phyloP scores from a whole-genome alignment of 1,140 invertebrate species.

The Thalassaphorura encarpata region DNA sequence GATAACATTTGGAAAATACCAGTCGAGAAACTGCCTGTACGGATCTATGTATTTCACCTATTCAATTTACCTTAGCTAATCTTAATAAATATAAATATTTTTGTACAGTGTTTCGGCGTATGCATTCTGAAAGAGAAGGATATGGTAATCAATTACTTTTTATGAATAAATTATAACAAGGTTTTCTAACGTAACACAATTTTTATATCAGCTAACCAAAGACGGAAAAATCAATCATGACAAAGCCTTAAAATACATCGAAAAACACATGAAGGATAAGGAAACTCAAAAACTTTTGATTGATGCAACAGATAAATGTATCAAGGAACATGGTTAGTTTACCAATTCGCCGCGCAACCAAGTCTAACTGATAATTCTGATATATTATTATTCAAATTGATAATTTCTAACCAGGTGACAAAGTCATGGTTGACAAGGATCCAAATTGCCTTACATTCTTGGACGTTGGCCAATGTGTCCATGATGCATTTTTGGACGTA shows the following conservation, averaged over 20 bases:
- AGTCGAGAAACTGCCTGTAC: conserved; percentile 11
- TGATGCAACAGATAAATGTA: conserved; percentile 17
- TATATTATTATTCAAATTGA: too few relatives aligned
- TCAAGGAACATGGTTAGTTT: conserved; percentile 14
- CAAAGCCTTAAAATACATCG: conserved; percentile 16
- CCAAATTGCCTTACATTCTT: too few relatives aligned
- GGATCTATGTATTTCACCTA: not conserved
- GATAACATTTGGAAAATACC: conserved; percentile 15
- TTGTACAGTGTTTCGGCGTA: conserved; percentile 18
- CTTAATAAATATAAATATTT: too few relatives aligned
- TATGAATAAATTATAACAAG: not conserved
- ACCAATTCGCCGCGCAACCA: too few relatives aligned
- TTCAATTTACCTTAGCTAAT: not conserved
- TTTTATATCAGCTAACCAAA: conserved; percentile 9
- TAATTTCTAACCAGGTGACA: too few relatives aligned
- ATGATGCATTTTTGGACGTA: too few relatives aligned
- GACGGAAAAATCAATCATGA: conserved; percentile 19
- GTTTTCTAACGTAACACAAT: not conserved
- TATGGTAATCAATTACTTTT: conserved; percentile 5
- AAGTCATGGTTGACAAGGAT: too few relatives aligned
- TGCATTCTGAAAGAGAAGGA: conserved; percentile 14
- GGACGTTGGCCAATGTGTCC: too few relatives aligned
- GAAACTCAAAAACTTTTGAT: conserved; percentile 9
- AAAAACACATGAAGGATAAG: conserved; percentile 16
- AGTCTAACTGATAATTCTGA: too few relatives aligned